A percentile compares a stretch with the other conserved stretches of the same genome.
Evolutionary conservation across 2,888 invertebrate genomes (phyloP).

Genomic region (Eumacrocentrus americanus): DNA sequence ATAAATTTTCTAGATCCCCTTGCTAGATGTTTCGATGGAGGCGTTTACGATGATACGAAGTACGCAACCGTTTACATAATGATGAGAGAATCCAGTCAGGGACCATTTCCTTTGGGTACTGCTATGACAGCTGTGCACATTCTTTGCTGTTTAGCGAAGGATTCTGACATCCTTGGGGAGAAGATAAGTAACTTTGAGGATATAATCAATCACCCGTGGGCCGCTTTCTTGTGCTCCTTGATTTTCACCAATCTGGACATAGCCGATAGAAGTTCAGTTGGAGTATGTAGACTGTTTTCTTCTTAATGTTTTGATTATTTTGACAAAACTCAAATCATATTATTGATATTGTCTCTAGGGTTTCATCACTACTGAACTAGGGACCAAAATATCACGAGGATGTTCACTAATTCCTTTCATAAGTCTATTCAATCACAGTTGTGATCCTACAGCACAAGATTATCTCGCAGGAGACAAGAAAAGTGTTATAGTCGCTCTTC

Average conservation of each 20-base stretch:
- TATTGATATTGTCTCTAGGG: too few species aligned
- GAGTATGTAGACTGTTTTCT: too few species aligned
- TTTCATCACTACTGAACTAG: neutral
- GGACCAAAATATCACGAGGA: neutral
- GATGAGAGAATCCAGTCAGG: constrained; percentile 58
- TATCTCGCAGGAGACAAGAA: too few species aligned
- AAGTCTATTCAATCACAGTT: neutral
- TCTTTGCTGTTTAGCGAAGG: neutral
- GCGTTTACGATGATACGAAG: constrained; percentile 52
- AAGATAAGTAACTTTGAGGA: neutral
- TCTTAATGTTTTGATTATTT: neutral
- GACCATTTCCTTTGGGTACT: neutral
- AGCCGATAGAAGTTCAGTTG: too few species aligned
- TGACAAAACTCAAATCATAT: neutral
- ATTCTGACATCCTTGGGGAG: neutral
- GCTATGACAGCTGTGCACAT: too few species aligned
- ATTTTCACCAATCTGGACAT: neutral
- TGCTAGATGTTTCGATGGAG: constrained; percentile 23
- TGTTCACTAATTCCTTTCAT: neutral
- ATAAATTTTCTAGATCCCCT: neutral
- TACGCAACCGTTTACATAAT: constrained; percentile 66
- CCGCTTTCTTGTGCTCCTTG: neutral
- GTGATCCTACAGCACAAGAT: too few species aligned
- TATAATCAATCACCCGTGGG: neutral
- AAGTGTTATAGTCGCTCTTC: too few species aligned